Evolutionary conservation across 2,797 vertebrate species (phyloP).

Genomic region (Crossoptilon crossoptilon): DNA sequence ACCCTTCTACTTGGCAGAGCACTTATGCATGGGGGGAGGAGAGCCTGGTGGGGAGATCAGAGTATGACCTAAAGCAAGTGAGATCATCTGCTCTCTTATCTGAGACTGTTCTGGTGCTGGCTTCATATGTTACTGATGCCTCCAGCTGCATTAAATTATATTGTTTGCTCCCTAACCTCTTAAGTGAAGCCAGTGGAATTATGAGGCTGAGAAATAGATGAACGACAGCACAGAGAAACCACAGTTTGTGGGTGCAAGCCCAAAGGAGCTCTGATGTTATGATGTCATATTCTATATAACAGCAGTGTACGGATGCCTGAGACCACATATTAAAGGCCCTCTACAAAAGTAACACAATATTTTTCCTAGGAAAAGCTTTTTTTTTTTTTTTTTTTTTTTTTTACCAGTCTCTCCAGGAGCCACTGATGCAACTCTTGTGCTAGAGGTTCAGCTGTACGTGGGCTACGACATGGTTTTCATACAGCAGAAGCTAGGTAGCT

Average conservation of each 20-base stretch:
- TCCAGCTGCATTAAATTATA: background rate
- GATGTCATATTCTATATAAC: background rate
- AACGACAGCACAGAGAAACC: background rate
- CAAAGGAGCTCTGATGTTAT: background rate
- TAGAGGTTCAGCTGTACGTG: background rate
- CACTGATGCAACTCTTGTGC: background rate
- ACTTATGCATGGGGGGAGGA: background rate
- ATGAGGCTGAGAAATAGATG: background rate
- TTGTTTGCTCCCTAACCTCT: background rate
- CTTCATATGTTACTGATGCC: background rate
- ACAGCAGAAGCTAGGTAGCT: background rate
- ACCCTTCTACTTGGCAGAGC: background rate
- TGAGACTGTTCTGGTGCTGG: background rate
- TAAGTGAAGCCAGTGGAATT: background rate
- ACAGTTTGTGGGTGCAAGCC: background rate
- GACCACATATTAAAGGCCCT: background rate
- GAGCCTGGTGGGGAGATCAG: background rate
- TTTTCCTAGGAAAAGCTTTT: background rate
- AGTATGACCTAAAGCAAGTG: background rate
- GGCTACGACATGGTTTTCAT: background rate
- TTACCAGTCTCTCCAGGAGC: background rate
- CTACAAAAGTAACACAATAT: background rate
- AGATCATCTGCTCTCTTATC: background rate
- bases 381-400: accelerated
- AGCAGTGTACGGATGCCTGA: background rate